Conservation (phyloP, 2,888 invertebrate species). For the Folsomia candida region DNA sequence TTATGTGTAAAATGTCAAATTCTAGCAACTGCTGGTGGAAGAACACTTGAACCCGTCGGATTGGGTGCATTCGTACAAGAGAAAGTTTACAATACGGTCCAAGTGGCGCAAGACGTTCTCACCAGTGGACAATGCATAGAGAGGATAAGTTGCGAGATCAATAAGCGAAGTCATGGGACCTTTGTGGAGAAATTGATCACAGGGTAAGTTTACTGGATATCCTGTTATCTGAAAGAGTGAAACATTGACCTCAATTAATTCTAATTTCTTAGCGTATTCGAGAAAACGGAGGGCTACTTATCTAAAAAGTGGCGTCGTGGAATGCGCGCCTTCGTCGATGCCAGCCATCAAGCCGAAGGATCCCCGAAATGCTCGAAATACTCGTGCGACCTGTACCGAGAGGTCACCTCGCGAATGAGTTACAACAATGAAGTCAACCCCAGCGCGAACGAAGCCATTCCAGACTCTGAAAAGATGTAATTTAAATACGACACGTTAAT, state of each 20-base stretch:
- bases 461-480: conserved; percentile 6
- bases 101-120: conserved; percentile 47
- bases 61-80: conserved; percentile 38
- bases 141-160: conserved; percentile 47
- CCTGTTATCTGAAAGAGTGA: neutral
- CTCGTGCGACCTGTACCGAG: conserved; percentile 43
- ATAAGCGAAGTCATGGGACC: conserved; percentile 39
- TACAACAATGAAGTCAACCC: neutral
- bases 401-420: conserved; percentile 10
- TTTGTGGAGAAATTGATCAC: conserved; percentile 42
- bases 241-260: neutral
- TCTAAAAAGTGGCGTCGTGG: conserved; percentile 49
- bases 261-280: conserved; percentile 36
- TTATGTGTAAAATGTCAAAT: neutral
- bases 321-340: conserved; percentile 47
- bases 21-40: conserved; percentile 22
- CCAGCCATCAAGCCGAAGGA: conserved; percentile 39
- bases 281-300: conserved; percentile 44
- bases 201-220: conserved; percentile 30
- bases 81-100: conserved; percentile 41
- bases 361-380: conserved; percentile 46
- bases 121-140: conserved; percentile 47
- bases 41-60: conserved; percentile 24
- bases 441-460: conserved; percentile 13
- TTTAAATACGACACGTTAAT: conserved; percentile 1